phyloP scores from a whole-genome alignment of 1,140 invertebrate genomes.

The Hylaeus anthracinus region DNA sequence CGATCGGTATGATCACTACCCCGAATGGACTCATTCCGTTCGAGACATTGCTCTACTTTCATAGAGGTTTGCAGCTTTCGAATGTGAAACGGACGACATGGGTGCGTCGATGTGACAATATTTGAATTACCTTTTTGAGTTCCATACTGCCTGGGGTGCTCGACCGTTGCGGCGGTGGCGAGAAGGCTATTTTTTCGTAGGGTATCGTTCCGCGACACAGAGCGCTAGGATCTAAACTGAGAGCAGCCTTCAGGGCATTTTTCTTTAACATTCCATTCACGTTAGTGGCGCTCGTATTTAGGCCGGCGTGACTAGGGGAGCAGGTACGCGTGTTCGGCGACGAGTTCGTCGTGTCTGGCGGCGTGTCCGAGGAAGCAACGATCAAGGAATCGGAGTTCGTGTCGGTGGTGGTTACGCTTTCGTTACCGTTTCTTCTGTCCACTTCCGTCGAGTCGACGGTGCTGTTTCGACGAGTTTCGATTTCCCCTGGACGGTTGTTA shows the following conservation, averaged over 20 bases:
- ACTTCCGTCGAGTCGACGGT: conserved; percentile 29
- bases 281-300: conserved; percentile 66
- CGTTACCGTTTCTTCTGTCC: conserved; percentile 61
- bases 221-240: conserved; percentile 80
- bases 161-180: conserved; percentile 68
- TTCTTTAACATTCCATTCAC: conserved; percentile 77
- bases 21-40: too few relatives aligned
- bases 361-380: conserved; percentile 65
- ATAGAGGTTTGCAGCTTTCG: too few relatives aligned
- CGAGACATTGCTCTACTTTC: too few relatives aligned
- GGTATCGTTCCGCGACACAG: conserved; percentile 75
- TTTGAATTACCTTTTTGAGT: conserved; percentile 70
- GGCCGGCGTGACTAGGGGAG: conserved; percentile 71
- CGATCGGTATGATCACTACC: too few relatives aligned
- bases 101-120: neutral
- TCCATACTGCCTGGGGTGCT: conserved; percentile 71
- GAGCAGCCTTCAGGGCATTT: conserved; percentile 77
- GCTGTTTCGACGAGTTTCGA: conserved; percentile 14
- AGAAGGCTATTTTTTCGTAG: conserved; percentile 77
- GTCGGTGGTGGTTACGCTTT: conserved; percentile 70
- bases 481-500: conserved; percentile 47
- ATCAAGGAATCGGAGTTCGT: conserved; percentile 72
- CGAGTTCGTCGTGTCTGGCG: conserved; percentile 66
- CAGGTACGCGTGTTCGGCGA: conserved; percentile 74
- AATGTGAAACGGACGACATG: too few relatives aligned